These are phyloP conservation scores for Tympanuchus pallidicinctus DNA, from an alignment of 2,113 vertebrate species.

Conservation along the genomic window DNA sequence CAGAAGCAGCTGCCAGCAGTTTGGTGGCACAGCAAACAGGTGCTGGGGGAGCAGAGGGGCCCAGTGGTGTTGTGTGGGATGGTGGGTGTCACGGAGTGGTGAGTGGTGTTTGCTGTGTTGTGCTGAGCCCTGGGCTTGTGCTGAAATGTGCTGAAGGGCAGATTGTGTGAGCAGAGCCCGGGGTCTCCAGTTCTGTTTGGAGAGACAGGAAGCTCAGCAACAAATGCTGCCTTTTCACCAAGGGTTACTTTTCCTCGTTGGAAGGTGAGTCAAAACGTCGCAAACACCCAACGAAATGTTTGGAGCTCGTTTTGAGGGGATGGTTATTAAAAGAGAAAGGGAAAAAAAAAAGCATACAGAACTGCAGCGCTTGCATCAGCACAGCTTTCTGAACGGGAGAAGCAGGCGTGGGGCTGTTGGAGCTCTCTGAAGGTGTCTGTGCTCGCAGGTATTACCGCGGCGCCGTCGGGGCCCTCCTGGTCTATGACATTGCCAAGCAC, in stretches of 20 bases:
- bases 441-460: slow-evolving; percentile 89
- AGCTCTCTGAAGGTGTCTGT: background rate
- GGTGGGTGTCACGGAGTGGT: fast-evolving
- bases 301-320: background rate
- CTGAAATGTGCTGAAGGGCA: background rate
- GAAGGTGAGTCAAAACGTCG: background rate
- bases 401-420: fast-evolving
- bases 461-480: slow-evolving; percentile 91
- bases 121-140: background rate
- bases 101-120: background rate
- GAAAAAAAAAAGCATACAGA: background rate
- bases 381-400: background rate
- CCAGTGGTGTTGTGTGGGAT: background rate
- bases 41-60: background rate
- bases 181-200: background rate
- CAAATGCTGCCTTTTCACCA: background rate
- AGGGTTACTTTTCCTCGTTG: background rate
- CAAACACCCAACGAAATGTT: background rate
- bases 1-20: background rate
- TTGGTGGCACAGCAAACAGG: background rate
- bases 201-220: background rate
- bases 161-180: background rate
- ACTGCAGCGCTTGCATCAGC: background rate
- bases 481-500: slow-evolving; percentile 97
- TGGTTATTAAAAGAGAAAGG: background rate